phyloP scores from a whole-genome alignment of 1,140 invertebrate genomes.

The Rhynchophorus ferrugineus region DNA sequence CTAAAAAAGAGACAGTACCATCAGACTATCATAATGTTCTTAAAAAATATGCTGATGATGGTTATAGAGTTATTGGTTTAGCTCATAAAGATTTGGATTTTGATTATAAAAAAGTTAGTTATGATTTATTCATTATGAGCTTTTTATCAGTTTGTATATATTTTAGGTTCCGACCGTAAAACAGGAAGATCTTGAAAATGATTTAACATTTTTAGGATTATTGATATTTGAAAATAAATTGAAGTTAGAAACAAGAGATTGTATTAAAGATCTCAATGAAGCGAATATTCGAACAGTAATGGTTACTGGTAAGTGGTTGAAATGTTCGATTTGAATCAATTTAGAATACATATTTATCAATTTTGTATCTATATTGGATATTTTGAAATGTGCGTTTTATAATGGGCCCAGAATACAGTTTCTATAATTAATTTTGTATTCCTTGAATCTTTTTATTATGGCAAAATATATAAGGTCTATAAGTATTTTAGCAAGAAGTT shows the following conservation, averaged over 20 bases:
- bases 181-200: constrained; percentile 69
- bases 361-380: no score
- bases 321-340: no score
- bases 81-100: constrained; percentile 59
- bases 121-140: background rate
- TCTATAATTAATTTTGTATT: no score
- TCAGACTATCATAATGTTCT: constrained; percentile 63
- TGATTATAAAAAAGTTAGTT: constrained; percentile 49
- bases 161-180: constrained; percentile 56
- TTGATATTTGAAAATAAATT: constrained; percentile 89
- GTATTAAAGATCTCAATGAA: constrained; percentile 71
- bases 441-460: no score
- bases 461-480: no score
- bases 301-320: constrained; percentile 81
- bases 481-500: no score
- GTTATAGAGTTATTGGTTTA: constrained; percentile 83
- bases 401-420: no score
- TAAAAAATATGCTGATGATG: constrained; percentile 74
- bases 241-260: constrained; percentile 74
- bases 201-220: constrained; percentile 82
- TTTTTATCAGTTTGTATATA: background rate
- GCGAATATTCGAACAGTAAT: constrained; percentile 89
- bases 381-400: no score
- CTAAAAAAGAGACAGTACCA: constrained; percentile 50
- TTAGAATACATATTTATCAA: no score